Conservation (phyloP, 2,113 vertebrate species). For the Dipodomys merriami region DNA sequence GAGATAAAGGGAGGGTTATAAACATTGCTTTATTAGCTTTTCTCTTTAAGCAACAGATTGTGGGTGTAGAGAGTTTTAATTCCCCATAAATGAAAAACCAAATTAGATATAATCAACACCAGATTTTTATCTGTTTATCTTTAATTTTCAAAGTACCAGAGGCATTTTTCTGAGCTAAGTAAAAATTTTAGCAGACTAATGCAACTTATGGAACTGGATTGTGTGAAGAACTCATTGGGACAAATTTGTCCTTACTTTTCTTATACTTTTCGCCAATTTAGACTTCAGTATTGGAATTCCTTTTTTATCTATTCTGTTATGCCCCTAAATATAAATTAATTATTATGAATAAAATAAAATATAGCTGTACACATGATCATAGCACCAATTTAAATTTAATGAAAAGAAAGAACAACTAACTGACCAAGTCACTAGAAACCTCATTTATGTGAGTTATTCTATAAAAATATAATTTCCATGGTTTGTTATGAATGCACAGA, state of each 20-base stretch:
- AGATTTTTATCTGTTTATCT: constrained; percentile 61
- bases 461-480: not conserved
- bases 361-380: not conserved
- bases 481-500: no score
- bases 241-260: not conserved
- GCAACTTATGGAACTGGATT: constrained; percentile 4
- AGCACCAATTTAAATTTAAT: not conserved
- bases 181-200: constrained; percentile 47
- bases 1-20: constrained; percentile 61
- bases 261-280: not conserved
- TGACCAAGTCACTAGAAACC: not conserved
- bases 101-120: constrained; percentile 66
- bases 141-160: constrained; percentile 68
- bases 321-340: not conserved
- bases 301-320: not conserved
- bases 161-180: constrained; percentile 29
- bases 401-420: not conserved
- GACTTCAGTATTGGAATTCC: not conserved
- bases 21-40: constrained; percentile 27
- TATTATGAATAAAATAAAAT: constrained; percentile 24
- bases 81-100: constrained; percentile 63
- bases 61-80: constrained; percentile 64
- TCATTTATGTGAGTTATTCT: not conserved
- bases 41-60: constrained; percentile 67
- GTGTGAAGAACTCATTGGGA: not conserved